Evolutionary conservation across 2,797 vertebrate species (phyloP).

Genomic region (Melanotaenia trifasciata): DNA sequence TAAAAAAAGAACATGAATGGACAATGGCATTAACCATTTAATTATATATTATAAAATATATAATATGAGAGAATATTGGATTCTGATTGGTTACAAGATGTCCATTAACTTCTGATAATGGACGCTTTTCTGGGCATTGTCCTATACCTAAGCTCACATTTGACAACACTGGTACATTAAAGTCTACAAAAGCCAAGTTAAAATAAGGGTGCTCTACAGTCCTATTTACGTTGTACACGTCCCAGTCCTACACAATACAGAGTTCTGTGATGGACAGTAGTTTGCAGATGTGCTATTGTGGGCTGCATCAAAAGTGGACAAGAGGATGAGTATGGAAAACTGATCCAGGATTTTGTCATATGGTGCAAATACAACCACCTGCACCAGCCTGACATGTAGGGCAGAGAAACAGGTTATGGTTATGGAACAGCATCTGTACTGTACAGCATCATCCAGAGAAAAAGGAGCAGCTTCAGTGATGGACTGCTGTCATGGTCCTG

Average conservation of each 20-base stretch:
- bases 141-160: background rate
- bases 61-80: background rate
- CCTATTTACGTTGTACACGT: no score
- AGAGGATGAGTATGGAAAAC: no score
- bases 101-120: background rate
- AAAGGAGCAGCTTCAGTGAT: background rate
- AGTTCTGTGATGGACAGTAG: no score
- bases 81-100: background rate
- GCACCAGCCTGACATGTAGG: background rate
- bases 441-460: background rate
- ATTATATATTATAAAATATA: background rate
- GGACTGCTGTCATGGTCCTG: no score
- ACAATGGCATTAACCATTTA: background rate
- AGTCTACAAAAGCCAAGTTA: background rate
- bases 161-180: background rate
- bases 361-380: no score
- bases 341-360: no score
- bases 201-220: background rate
- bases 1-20: background rate
- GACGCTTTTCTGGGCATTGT: background rate
- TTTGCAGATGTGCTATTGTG: no score
- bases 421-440: background rate
- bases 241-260: no score
- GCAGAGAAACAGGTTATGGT: background rate
- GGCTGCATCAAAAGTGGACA: no score